phyloP scores from a whole-genome alignment of 1,140 invertebrate genomes.

The Nasonia vitripennis region DNA sequence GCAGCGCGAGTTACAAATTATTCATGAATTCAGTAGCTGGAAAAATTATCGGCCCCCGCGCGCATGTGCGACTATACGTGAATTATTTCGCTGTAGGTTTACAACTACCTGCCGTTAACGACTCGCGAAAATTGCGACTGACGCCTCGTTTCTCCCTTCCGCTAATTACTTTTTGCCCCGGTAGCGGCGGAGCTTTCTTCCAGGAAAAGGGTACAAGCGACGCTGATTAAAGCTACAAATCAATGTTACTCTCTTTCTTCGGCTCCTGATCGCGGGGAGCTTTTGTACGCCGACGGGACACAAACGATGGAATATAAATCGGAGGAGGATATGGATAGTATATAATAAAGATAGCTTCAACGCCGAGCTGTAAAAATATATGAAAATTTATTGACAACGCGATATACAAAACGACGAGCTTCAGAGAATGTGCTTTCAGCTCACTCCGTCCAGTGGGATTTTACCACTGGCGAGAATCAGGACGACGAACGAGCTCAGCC shows the following conservation, averaged over 20 bases:
- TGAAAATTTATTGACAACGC: conserved; percentile 32
- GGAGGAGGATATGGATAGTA: not conserved
- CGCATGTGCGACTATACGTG: not conserved
- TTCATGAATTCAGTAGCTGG: not conserved
- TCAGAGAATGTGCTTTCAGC: not conserved
- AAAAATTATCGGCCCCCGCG: not conserved
- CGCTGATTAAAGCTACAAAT: conserved; percentile 4
- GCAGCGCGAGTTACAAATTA: not conserved
- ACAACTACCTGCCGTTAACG: not conserved
- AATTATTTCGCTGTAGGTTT: not conserved
- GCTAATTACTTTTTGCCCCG: not conserved
- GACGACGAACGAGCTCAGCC: not conserved
- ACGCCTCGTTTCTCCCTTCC: not conserved
- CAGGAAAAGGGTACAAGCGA: not conserved
- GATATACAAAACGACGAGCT: not conserved
- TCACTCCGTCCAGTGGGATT: not conserved
- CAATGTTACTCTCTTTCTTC: not conserved
- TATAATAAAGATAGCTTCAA: not conserved
- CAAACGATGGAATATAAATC: too few species aligned
- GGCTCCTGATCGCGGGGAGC: too few species aligned
- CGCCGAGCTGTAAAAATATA: conserved; percentile 29
- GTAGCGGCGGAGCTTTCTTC: not conserved
- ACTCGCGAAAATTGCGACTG: not conserved
- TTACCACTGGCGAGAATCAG: not conserved
- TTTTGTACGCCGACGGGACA: too few species aligned